phyloP scores from a whole-genome alignment of 2,113 vertebrate species.

The Glaucidium brasilianum region DNA sequence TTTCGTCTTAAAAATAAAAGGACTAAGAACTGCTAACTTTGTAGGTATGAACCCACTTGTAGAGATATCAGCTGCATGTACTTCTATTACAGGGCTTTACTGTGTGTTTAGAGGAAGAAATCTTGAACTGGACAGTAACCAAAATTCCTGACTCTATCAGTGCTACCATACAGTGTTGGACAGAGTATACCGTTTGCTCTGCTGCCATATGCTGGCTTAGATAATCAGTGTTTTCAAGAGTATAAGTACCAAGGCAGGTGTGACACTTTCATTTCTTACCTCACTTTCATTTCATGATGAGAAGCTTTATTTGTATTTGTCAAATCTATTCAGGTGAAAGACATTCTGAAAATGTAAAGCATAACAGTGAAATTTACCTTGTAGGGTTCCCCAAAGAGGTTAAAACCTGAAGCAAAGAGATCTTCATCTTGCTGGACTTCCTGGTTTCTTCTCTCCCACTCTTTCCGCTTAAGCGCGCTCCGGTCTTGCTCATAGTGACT shows the following conservation, averaged over 20 bases:
- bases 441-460: constrained; percentile 96
- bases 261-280: background rate
- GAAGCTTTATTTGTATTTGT: background rate
- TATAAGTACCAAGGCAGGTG: background rate
- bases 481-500: constrained; percentile 97
- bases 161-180: background rate
- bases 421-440: constrained; percentile 98
- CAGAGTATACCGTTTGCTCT: background rate
- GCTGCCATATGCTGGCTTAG: background rate
- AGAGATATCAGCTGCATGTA: constrained; percentile 25
- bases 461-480: constrained; percentile 91
- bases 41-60: background rate
- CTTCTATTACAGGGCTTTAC: background rate
- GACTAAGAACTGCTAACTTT: background rate
- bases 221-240: background rate
- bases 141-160: background rate
- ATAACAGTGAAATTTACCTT: constrained; percentile 79
- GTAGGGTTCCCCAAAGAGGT: constrained; percentile 97
- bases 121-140: background rate
- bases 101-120: background rate
- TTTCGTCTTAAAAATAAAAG: constrained; percentile 31
- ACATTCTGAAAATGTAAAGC: background rate
- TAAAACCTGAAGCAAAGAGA: constrained; percentile 95
- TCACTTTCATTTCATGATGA: too few species aligned
- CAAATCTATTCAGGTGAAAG: background rate